These are phyloP conservation scores for Circaetus cinerascens DNA, from an alignment of 2,113 vertebrate genomes.

Conservation along the genomic window DNA sequence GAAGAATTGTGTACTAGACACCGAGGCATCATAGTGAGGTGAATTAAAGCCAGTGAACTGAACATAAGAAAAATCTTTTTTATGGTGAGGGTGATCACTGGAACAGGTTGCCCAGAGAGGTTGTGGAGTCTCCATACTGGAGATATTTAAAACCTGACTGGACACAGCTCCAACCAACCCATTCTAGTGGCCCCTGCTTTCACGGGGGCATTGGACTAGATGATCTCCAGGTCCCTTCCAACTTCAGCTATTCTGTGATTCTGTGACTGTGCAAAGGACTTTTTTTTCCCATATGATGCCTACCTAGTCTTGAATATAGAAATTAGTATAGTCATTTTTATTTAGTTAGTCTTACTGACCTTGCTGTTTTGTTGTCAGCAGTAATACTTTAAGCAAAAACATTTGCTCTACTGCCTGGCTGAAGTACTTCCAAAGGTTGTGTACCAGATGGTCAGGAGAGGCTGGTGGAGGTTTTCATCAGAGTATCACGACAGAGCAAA, in stretches of 20 bases:
- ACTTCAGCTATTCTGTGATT: not conserved
- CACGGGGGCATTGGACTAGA: not conserved
- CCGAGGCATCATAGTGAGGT: not conserved
- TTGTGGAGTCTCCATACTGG: not conserved
- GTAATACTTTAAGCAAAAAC: not conserved
- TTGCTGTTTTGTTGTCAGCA: not conserved
- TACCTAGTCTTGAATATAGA: not conserved
- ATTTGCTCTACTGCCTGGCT: not conserved
- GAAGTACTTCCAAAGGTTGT: not conserved
- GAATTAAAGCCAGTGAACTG: not conserved
- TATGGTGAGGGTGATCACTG: not conserved
- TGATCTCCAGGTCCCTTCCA: not conserved
- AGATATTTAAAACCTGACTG: not conserved
- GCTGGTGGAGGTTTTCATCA: not conserved
- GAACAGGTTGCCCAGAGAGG: not conserved
- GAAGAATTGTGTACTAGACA: not conserved
- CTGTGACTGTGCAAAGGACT: not conserved
- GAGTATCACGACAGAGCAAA: not conserved
- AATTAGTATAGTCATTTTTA: not conserved
- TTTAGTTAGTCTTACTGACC: not conserved
- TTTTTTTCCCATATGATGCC: not conserved
- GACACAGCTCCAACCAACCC: not conserved
- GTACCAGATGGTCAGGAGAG: not conserved
- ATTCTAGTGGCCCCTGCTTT: not conserved
- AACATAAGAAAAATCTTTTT: not conserved